Percentiles rank a stretch among this genome's conserved stretches.
These are phyloP conservation scores for Cecropterus lyciades DNA, from an alignment of 1,140 invertebrate genomes.

Conservation along the genomic window DNA sequence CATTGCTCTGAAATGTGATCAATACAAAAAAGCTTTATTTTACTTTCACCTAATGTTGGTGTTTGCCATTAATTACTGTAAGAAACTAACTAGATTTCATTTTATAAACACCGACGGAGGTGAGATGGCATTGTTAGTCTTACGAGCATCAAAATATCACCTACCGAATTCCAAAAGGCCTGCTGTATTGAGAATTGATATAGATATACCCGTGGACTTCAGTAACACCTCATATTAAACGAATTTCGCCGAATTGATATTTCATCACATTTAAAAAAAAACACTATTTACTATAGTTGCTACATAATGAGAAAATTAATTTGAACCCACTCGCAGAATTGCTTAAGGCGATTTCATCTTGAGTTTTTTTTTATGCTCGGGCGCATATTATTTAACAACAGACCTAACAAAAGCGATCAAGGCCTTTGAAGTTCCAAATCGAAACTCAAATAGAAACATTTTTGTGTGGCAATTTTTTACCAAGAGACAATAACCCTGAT, in stretches of 20 bases:
- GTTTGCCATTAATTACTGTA: too few relatives aligned
- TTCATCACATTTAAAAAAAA: not conserved
- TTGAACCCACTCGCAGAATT: conserved; percentile 2
- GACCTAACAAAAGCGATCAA: conserved; percentile 24
- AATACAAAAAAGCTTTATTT: too few relatives aligned
- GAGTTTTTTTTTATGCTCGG: conserved; percentile 3
- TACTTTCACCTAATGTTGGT: too few relatives aligned
- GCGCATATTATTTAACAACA: conserved; percentile 16
- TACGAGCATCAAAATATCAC: too few relatives aligned
- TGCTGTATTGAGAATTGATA: too few relatives aligned
- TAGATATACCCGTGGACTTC: too few relatives aligned
- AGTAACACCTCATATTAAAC: too few relatives aligned
- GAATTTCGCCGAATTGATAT: not conserved
- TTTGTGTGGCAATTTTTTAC: conserved; percentile 15
- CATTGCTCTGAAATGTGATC: too few relatives aligned
- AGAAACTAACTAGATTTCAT: too few relatives aligned
- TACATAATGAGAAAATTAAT: conserved; percentile 27
- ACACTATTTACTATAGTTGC: conserved; percentile 5
- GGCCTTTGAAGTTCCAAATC: conserved; percentile 22
- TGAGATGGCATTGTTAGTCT: too few relatives aligned
- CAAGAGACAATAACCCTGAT: conserved; percentile 21
- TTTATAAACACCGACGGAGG: too few relatives aligned
- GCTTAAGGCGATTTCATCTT: conserved; percentile 9
- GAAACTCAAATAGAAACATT: conserved; percentile 17
- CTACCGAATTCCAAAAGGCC: too few relatives aligned